Evolutionary conservation across 2,113 vertebrate species (phyloP), one percentile per base, ranked within the genome.

Genomic region (Elgaria multicarinata): DNA sequence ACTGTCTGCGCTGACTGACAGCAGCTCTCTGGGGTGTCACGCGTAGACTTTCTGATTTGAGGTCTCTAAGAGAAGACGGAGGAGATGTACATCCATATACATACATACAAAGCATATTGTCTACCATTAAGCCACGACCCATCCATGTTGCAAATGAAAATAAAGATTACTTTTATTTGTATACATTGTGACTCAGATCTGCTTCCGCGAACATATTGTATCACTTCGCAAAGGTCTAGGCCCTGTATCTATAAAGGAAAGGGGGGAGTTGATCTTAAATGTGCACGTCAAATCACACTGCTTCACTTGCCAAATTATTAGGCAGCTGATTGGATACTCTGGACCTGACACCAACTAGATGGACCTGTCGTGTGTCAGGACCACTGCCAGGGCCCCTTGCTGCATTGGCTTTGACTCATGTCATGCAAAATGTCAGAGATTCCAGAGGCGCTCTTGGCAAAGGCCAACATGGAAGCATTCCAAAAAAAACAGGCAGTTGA

Each of bases 351-450:
- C 26, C 82, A 83, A 78, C 8, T 85, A 90, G 92, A 86, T 5
- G 80, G 89, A 79, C 67, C 44, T 90, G 87, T 89, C 88, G 84
- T 88, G 89, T 91, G 39, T 50, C 36, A 78, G 90, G 93, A n/a
- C 67, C 71, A 28, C n/a, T 86, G 58, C 55, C 72, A 92, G 83
- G 78, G 87, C 91, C 44, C 89, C 84, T 89, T 22, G 95, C 84
- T 92, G 90, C 72, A 77, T 84, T 55, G 6, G 3, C 84, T 93
- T 55, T 89, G 85, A 94, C 85, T 92, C 66, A 93, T 95, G 92
- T 92, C 93, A 92, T 92, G 88, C 88, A 94, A 93, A 96, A 91
- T 90, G 93, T 92, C 92, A 94, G 93, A 88, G 90, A 90, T 93
- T 93, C 94, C 91, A 86, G 90, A 94, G 93, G 87, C 44, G 78